Conservation (phyloP, 2,888 invertebrate species). For the Patella pellucida region DNA sequence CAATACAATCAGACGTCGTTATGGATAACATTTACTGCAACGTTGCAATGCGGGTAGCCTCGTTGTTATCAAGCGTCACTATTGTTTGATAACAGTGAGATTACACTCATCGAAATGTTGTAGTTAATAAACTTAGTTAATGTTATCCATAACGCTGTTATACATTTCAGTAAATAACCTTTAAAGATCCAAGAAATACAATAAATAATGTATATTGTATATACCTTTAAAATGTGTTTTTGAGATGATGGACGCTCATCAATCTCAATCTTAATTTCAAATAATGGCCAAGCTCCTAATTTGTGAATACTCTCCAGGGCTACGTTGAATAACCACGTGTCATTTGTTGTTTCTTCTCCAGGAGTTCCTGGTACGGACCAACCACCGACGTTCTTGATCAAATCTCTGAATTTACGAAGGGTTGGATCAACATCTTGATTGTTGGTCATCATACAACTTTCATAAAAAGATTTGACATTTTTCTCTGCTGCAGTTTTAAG, state of each 20-base stretch:
- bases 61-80: too few species aligned
- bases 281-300: constrained; percentile 57
- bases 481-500: constrained; percentile 38
- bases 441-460: constrained; percentile 55
- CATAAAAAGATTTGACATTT: constrained; percentile 50
- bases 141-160: too few species aligned
- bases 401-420: constrained; percentile 38
- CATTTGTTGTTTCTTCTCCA: constrained; percentile 18
- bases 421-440: constrained; percentile 37
- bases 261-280: constrained; percentile 53
- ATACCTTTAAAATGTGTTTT: constrained; percentile 57
- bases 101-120: too few species aligned
- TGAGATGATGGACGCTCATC: constrained; percentile 54
- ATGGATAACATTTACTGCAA: too few species aligned
- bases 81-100: too few species aligned
- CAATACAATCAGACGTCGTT: too few species aligned
- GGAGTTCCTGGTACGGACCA: constrained; percentile 31
- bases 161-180: too few species aligned
- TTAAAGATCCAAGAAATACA: too few species aligned
- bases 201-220: background rate
- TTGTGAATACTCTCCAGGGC: constrained; percentile 49
- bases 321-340: constrained; percentile 35
- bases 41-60: too few species aligned
- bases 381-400: constrained; percentile 45
- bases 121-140: too few species aligned